These are phyloP conservation scores for Triops longicaudatus DNA, from an alignment of 1,140 invertebrate genomes.

Conservation along the genomic window DNA sequence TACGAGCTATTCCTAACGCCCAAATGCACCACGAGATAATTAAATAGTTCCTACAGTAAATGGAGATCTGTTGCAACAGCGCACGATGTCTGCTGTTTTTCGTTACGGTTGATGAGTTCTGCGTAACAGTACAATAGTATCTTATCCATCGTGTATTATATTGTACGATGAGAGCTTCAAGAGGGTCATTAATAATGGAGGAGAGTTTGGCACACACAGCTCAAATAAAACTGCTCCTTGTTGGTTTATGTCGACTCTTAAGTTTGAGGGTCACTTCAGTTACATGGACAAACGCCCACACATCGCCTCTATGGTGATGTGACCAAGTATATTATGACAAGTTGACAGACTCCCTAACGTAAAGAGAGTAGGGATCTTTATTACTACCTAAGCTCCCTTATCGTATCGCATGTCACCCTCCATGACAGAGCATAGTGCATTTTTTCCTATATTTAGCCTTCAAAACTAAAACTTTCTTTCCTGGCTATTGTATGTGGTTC, in stretches of 20 bases:
- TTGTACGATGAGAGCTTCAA: neutral
- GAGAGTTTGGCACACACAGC: neutral
- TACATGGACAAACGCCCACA: neutral
- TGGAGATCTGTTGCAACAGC: too few species aligned
- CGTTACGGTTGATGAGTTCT: too few species aligned
- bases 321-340: conserved; percentile 18
- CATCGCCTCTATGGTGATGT: neutral
- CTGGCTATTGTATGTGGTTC: neutral
- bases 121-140: neutral
- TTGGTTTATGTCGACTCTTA: conserved; percentile 8
- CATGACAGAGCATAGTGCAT: too few species aligned
- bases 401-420: too few species aligned
- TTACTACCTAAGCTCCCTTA: neutral
- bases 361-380: neutral
- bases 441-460: too few species aligned
- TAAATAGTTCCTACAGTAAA: too few species aligned
- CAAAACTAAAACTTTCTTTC: neutral
- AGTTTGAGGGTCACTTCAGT: conserved; percentile 1
- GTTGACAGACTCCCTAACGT: neutral
- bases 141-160: neutral
- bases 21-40: too few species aligned
- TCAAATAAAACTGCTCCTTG: neutral
- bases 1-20: too few species aligned
- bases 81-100: too few species aligned
- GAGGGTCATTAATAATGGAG: neutral